phyloP scores from a whole-genome alignment of 2,888 invertebrate genomes.

The Carabus problematicus region DNA sequence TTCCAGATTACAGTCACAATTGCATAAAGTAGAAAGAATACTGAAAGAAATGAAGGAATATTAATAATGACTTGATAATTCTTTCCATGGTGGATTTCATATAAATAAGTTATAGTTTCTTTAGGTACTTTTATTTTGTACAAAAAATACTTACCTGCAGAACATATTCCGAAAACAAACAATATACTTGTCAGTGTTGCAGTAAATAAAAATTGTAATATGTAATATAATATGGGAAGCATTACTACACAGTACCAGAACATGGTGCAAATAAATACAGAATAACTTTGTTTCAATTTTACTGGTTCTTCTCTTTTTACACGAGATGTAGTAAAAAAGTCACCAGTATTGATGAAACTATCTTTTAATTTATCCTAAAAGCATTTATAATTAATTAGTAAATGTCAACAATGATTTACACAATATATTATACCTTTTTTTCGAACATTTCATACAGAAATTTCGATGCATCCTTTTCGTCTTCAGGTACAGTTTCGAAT shows the following conservation, averaged over 20 bases:
- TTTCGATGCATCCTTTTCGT: conserved; percentile 71
- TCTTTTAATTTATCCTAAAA: conserved; percentile 52
- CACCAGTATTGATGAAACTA: conserved; percentile 55
- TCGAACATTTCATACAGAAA: conserved; percentile 83
- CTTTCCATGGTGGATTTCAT: conserved; percentile 11
- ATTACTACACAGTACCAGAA: conserved; percentile 70
- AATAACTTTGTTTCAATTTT: conserved; percentile 62
- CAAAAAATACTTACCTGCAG: conserved; percentile 37
- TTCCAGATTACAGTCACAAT: background rate
- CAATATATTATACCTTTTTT: conserved; percentile 68
- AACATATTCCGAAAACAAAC: conserved; percentile 15
- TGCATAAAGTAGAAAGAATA: conserved; percentile 3
- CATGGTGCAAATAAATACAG: conserved; percentile 71
- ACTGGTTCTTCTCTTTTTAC: conserved; percentile 49
- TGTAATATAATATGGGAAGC: conserved; percentile 70
- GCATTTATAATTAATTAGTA: conserved; percentile 50
- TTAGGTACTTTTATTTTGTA: background rate
- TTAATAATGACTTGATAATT: conserved; percentile 4
- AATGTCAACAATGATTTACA: background rate
- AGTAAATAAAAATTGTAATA: conserved; percentile 67
- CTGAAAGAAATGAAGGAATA: conserved; percentile 21
- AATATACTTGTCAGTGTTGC: conserved; percentile 51
- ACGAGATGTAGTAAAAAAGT: conserved; percentile 53
- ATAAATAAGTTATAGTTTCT: background rate
- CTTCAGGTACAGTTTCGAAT: conserved; percentile 76